Percentiles rank a stretch among this genome's conserved stretches.
Conservation (phyloP, 2,113 vertebrate genomes). For the Trochalopteron elliotii region DNA sequence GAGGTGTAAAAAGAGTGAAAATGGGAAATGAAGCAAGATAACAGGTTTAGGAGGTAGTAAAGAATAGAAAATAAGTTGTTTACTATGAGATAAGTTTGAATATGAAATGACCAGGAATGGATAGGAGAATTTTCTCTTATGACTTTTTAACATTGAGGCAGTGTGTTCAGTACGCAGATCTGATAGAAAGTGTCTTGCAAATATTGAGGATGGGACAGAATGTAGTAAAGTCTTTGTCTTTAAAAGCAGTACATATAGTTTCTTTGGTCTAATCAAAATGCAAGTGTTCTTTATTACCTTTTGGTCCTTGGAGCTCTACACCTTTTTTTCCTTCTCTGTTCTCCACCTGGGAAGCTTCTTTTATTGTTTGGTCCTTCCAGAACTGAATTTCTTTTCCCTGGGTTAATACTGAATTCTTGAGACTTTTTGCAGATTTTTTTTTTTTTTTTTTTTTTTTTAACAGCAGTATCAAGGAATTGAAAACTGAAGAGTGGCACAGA, state of each 20-base stretch:
- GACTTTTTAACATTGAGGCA: background rate
- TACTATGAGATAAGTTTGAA: background rate
- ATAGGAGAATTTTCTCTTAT: background rate
- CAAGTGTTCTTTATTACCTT: background rate
- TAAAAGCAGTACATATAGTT: background rate
- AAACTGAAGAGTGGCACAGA: background rate
- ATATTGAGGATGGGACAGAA: background rate
- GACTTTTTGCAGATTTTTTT: background rate
- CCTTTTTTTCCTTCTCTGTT: background rate
- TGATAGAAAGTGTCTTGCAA: background rate
- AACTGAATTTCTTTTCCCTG: background rate
- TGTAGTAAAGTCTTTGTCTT: background rate
- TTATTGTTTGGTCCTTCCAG: background rate
- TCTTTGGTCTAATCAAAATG: background rate
- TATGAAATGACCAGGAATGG: background rate
- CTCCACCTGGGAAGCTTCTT: background rate
- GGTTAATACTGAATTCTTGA: background rate
- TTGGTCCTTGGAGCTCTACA: background rate
- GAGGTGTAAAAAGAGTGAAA: background rate
- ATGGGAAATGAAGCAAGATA: background rate
- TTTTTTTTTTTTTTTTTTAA: background rate
- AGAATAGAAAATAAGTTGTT: background rate
- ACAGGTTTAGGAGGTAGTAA: background rate
- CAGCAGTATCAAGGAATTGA: background rate
- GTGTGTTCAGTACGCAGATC: background rate